Conservation (phyloP, 1,140 invertebrate species). For the Olivierus martensii region DNA sequence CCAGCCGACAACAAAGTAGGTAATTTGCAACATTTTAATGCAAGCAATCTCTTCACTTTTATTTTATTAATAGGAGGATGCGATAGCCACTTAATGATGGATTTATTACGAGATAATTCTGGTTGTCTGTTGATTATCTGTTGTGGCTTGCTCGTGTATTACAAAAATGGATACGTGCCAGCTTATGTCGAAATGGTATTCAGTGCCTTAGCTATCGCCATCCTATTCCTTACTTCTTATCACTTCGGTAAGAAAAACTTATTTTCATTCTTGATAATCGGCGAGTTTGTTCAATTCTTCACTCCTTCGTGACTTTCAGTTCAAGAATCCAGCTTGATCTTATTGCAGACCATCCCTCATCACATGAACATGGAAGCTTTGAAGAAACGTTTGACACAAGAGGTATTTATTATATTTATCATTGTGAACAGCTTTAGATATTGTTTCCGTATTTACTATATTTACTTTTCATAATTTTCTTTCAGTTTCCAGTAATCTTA, state of each 20-base stretch:
- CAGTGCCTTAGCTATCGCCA: conserved; percentile 35
- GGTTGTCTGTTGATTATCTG: conserved; percentile 69
- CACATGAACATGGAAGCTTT: conserved; percentile 74
- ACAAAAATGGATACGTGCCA: conserved; percentile 7
- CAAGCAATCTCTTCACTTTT: too few species aligned
- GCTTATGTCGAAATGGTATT: conserved; percentile 15
- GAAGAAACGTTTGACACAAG: conserved; percentile 53
- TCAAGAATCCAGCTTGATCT: conserved; percentile 57
- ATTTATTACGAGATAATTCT: conserved; percentile 54
- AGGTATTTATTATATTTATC: conserved; percentile 18
- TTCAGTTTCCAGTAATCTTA: conserved; percentile 61
- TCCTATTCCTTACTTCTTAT: conserved; percentile 48
- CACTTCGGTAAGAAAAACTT: conserved; percentile 35
- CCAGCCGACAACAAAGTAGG: too few species aligned
- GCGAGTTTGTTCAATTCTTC: conserved; percentile 12
- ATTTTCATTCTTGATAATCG: neutral
- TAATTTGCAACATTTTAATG: too few species aligned
- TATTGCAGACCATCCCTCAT: conserved; percentile 65
- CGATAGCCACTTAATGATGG: conserved; percentile 2
- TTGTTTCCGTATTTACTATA: neutral
- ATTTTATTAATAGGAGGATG: neutral
- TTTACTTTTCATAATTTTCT: conserved; percentile 9
- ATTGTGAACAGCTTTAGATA: too few species aligned
- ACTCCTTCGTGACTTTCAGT: conserved; percentile 36
- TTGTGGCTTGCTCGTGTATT: conserved; percentile 63